A percentile compares a stretch with the other conserved stretches of the same genome.
Conservation (phyloP, 2,888 invertebrate genomes). For the Lissocephala sabroskyi region DNA sequence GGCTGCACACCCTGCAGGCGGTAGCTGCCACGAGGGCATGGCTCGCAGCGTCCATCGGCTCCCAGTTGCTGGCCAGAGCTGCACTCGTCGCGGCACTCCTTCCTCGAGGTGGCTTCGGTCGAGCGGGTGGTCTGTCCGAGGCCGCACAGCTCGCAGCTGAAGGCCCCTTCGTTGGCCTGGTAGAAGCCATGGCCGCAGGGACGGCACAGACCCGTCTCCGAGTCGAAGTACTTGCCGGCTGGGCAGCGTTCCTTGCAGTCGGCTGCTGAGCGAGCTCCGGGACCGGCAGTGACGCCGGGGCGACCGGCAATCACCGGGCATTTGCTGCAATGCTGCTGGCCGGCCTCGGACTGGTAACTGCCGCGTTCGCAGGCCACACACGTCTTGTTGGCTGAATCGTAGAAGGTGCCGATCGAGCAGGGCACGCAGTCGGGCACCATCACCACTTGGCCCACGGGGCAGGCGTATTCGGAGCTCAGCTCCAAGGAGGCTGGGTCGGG, state of each 20-base stretch:
- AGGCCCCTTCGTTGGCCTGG: slow-evolving; percentile 92
- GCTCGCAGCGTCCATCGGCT: slow-evolving; percentile 91
- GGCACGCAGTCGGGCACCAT: slow-evolving; percentile 95
- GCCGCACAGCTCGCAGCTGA: slow-evolving; percentile 90
- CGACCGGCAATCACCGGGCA: slow-evolving; percentile 94
- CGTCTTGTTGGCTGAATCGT: slow-evolving; percentile 81
- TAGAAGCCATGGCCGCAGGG: slow-evolving; percentile 96
- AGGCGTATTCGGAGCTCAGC: slow-evolving; percentile 93
- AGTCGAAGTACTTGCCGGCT: slow-evolving; percentile 94
- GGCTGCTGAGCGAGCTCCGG: slow-evolving; percentile 89
- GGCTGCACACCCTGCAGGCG: slow-evolving; percentile 90
- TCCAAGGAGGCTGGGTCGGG: slow-evolving; percentile 92
- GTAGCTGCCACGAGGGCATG: slow-evolving; percentile 91
- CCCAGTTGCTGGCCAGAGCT: slow-evolving; percentile 84
- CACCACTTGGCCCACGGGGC: slow-evolving; percentile 93
- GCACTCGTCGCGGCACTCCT: slow-evolving; percentile 94
- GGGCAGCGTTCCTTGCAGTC: slow-evolving; percentile 96
- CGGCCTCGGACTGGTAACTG: slow-evolving; percentile 94
- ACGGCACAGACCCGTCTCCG: slow-evolving; percentile 88
- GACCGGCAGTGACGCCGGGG: slow-evolving; percentile 88
- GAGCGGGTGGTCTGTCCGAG: slow-evolving; percentile 93
- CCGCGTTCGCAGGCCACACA: slow-evolving; percentile 91
- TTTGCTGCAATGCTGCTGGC: slow-evolving; percentile 88
- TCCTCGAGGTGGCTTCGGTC: slow-evolving; percentile 88
- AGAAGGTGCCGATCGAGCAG: slow-evolving; percentile 92